Conservation (phyloP, 2,888 invertebrate species). For the Salticus scenicus region DNA sequence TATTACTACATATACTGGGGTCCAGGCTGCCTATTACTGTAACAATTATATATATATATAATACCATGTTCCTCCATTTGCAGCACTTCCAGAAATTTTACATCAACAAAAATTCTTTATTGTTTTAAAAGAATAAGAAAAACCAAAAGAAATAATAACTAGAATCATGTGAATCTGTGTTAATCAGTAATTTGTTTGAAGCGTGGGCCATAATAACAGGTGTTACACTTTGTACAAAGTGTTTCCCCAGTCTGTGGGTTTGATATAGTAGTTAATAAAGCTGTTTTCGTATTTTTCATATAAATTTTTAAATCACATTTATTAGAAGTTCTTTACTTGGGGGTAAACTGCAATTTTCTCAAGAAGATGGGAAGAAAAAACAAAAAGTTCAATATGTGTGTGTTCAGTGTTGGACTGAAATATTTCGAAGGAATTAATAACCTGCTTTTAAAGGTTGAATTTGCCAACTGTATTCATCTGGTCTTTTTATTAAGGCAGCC, state of each 20-base stretch:
- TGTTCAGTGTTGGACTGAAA: neutral
- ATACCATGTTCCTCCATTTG: conserved; percentile 66
- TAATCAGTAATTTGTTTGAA: conserved; percentile 32
- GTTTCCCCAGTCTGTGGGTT: conserved; percentile 38
- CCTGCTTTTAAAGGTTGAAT: neutral
- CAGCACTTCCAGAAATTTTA: conserved; percentile 58
- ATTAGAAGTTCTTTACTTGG: conserved; percentile 51
- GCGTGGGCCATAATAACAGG: conserved; percentile 62
- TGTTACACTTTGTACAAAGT: conserved; percentile 37
- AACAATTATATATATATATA: conserved; percentile 64
- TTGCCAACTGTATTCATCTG: conserved; percentile 23
- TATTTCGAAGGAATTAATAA: neutral
- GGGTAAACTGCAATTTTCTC: conserved; percentile 53
- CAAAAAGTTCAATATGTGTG: neutral
- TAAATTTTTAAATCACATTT: conserved; percentile 59
- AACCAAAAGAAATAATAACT: conserved; percentile 20
- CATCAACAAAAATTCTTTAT: neutral
- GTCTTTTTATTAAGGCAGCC: neutral
- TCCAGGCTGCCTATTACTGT: conserved; percentile 64
- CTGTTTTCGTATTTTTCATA: conserved; percentile 67
- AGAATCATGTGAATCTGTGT: conserved; percentile 50
- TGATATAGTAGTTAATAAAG: conserved; percentile 59
- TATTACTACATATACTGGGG: conserved; percentile 59
- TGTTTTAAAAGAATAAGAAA: conserved; percentile 4
- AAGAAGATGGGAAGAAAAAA: neutral